Evolutionary conservation across 2,113 vertebrate species (phyloP).

Genomic region (Leptocoma aspasia): DNA sequence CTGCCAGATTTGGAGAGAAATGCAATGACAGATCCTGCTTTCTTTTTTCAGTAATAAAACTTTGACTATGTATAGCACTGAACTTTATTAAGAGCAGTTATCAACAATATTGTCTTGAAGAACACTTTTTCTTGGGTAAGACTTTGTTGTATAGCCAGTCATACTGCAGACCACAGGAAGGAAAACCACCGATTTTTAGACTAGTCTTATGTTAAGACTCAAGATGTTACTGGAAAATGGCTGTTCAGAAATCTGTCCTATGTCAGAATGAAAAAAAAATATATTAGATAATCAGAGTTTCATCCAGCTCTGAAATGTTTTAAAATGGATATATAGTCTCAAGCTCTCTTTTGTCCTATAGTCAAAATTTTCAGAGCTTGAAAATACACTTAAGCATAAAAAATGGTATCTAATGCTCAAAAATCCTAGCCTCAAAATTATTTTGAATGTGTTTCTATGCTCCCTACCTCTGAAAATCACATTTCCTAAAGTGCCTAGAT

Average conservation of each 20-base stretch:
- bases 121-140: neutral
- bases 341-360: neutral
- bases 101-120: neutral
- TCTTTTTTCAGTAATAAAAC: neutral
- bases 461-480: neutral
- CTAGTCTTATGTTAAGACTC: neutral
- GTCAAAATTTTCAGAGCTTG: constrained; percentile 25
- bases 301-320: neutral
- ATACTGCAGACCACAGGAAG: neutral
- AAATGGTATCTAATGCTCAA: neutral
- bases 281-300: neutral
- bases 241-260: neutral
- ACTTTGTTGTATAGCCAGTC: neutral
- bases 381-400: constrained; percentile 19
- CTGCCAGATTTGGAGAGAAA: neutral
- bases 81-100: neutral
- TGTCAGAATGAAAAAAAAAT: neutral
- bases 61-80: neutral
- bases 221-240: neutral
- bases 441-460: neutral
- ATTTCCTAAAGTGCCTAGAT: constrained; percentile 20
- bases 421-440: neutral
- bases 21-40: neutral
- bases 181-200: neutral
- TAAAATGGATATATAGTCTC: neutral